A percentile compares a stretch with the other conserved stretches of the same genome.
Evolutionary conservation across 2,113 vertebrate species (phyloP).

Genomic region (Diadophis punctatus): DNA sequence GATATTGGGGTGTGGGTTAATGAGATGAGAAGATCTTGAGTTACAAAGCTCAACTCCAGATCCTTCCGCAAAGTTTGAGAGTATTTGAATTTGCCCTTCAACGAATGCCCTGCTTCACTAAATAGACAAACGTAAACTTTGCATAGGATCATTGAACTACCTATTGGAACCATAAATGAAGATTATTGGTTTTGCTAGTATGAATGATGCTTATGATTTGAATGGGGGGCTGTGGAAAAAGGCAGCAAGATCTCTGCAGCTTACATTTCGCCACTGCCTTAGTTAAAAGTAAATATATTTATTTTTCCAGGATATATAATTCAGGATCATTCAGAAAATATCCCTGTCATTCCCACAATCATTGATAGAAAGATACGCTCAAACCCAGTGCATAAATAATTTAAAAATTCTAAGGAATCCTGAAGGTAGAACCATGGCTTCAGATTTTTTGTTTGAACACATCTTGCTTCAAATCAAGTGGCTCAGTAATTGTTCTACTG

Average conservation of each 20-base stretch:
- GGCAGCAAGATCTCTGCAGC: neutral
- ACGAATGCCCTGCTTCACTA: neutral
- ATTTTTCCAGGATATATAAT: neutral
- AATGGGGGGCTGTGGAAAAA: neutral
- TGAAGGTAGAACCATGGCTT: neutral
- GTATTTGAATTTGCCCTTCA: conserved; percentile 18
- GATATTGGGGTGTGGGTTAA: conserved; percentile 41
- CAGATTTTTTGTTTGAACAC: neutral
- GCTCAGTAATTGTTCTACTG: neutral
- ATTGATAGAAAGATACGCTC: neutral
- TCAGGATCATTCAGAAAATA: neutral
- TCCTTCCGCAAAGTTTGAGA: conserved; percentile 1
- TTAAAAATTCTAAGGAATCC: neutral
- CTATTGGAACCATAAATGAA: conserved; percentile 17
- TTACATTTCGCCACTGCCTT: neutral
- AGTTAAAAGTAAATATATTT: neutral
- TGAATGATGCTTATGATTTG: neutral
- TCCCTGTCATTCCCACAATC: neutral
- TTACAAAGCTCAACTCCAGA: neutral
- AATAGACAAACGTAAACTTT: conserved; percentile 12
- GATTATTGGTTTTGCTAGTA: neutral
- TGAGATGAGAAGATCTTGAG: conserved; percentile 8
- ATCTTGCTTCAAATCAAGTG: neutral
- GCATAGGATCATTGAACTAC: conserved; percentile 17
- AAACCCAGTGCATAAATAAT: neutral